Evolutionary conservation across 92 coral and sea anemone genomes (phyloP), one percentile per base, ranked within the genome.

Genomic region (Bergia puertoricense): DNA sequence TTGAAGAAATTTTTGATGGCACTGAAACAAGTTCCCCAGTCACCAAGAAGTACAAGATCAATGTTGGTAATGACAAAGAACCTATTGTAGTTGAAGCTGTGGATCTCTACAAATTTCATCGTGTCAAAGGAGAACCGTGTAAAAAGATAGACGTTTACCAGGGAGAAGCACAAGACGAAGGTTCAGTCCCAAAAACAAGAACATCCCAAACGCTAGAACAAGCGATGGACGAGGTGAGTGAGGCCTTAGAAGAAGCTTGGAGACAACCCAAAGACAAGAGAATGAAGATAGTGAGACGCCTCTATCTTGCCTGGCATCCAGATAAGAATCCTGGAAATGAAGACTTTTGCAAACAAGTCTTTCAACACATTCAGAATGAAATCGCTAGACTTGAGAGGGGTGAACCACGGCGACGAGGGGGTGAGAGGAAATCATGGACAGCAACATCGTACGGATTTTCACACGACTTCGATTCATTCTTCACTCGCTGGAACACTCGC

Each of bases 241-340:
- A 40, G 18, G 38, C 75, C n/a, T 80, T 94, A 8, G 94, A 92
- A 48, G 91, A 92, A 66, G 96, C 96, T 13, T 92, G 96, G 93
- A 82, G 74, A 18, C 88, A 91, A 40, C 93, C 98, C 41, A 87
- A 90, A 77, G 81, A 88, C 2, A 86, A 80, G 44, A 72, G 92
- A 78, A 77, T 67, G 37, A 90, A 88, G 23, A 89, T 93, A 66
- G 85, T 93, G 77, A 93, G 89, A 86, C 93, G 98, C 23, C 71
- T 95, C 72, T 92, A 69, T 77, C 79, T 91, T 23, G 80, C 77
- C 2, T 95, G 98, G 98, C 30, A 30, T 30, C 30, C 30, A 30
- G 30, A 30, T 30, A 30, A 30, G 30, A 30, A 30, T 30, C 30
- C 30, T 30, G 30, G 30, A 30, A 30, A 30, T 30, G 30, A 30